Evolutionary conservation across 2,113 vertebrate species (phyloP), one percentile per base, ranked within the genome.

Genomic region (Fulmarus glacialis): DNA sequence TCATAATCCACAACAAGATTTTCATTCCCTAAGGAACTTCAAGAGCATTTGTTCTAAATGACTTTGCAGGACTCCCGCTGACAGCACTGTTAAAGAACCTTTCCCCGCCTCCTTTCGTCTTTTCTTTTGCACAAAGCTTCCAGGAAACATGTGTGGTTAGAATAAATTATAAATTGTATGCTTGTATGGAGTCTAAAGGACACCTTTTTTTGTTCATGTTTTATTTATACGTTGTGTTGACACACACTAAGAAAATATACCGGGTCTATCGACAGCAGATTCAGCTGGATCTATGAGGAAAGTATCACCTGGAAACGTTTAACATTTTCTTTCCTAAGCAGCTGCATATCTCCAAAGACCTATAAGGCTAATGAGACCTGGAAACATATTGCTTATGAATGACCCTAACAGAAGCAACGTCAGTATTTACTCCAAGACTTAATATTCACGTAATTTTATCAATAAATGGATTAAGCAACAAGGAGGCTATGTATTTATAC

Each of bases 31-130:
- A 52, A 89, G 90, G 92, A 96, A 66, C 78, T 80, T 90, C 80
- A 73, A 79, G 73, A 94, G 71, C 81, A 45, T 94, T 96, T 97
- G 95, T 62, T 88, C 89, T 95, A 91, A 95, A 89, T 85, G 94
- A 94, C 95, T 95, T 92, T 82, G 86, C 77, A 85, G 73, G 78
- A 87, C 84, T 96, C 91, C 78, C 62, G 66, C 79, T 92, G 89
- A 79, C 73, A 96, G 73, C 38, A 38, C 43, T 3, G 16, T 68
- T 91, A 80, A 81, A 83, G 83, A 82, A 88, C 86, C 92, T 63
- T 58, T 84, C 77, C 64, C 78, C 20, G 2, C 77, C 89, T 95
- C 81, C 87, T 87, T 85, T 92, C 6, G 11, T 84, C 91, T 95
- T 26, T 83, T 70, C 81, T 83, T 85, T 43, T 82, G 64, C 89